A percentile compares a stretch with the other conserved stretches of the same genome.
Conservation (phyloP, 35 echinoderm and acorn worm genomes). For the Ptychodera flava region DNA sequence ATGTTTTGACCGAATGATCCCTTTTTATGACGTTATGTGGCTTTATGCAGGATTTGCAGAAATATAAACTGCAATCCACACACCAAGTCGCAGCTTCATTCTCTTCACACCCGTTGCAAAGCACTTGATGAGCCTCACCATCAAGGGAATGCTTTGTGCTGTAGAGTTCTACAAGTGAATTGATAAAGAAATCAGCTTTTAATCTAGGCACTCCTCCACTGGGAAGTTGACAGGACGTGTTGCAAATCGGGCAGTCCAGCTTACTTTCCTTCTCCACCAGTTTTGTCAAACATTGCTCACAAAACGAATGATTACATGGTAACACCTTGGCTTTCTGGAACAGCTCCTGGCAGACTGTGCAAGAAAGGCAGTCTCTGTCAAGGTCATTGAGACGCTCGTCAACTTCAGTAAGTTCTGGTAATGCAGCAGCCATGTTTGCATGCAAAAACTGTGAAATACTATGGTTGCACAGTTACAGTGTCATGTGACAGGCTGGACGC, state of each 20-base stretch:
- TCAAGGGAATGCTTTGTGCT: constrained; percentile 54
- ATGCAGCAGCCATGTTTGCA: too few species aligned
- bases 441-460: too few species aligned
- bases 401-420: too few species aligned
- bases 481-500: too few species aligned
- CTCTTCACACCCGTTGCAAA: constrained; percentile 77
- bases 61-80: constrained; percentile 58
- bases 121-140: constrained; percentile 30
- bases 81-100: constrained; percentile 75
- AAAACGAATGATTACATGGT: constrained; percentile 89
- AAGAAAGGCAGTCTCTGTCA: constrained; percentile 78
- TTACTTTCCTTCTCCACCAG: constrained; percentile 78
- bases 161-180: constrained; percentile 89
- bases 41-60: constrained; percentile 71
- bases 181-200: constrained; percentile 89
- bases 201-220: constrained; percentile 45
- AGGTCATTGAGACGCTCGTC: too few species aligned
- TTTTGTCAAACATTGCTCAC: constrained; percentile 66
- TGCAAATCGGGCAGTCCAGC: constrained; percentile 78
- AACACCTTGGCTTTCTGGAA: constrained; percentile 84
- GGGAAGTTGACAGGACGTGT: constrained; percentile 53
- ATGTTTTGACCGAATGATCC: constrained; percentile 51
- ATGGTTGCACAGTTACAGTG: too few species aligned
- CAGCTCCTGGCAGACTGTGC: constrained; percentile 83
- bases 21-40: constrained; percentile 68